Evolutionary conservation across 2,797 vertebrate species (phyloP).

Genomic region (Megalops cyprinoides): DNA sequence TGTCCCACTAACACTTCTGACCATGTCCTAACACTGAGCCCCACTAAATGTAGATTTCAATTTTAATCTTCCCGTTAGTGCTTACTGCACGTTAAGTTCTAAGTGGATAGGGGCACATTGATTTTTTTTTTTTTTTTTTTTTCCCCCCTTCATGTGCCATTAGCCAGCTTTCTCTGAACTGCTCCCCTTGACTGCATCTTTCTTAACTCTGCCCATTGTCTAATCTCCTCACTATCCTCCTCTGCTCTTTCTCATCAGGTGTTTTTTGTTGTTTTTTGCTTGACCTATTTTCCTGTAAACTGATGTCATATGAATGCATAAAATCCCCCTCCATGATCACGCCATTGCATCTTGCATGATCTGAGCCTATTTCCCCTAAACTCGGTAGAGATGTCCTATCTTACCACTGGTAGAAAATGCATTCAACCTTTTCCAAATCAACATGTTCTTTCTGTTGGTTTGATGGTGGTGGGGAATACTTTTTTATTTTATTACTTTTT

Average conservation of each 20-base stretch:
- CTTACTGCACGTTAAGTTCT: not conserved
- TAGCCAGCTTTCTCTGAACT: not conserved
- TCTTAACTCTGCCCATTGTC: not conserved
- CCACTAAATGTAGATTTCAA: not conserved
- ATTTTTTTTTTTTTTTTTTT: not conserved
- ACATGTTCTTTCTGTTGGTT: slow-evolving; percentile 46
- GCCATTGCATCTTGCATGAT: slow-evolving; percentile 26
- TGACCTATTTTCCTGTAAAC: not conserved
- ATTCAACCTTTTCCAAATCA: slow-evolving; percentile 38
- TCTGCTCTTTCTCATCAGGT: slow-evolving; percentile 22
- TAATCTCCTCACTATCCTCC: not conserved
- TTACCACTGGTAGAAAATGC: slow-evolving; percentile 17
- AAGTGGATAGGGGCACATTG: not conserved
- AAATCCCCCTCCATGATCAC: slow-evolving; percentile 54
- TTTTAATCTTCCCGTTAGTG: not conserved
- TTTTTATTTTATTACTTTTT: slow-evolving; percentile 37
- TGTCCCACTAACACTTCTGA: slow-evolving; percentile 46
- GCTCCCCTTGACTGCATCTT: slow-evolving; percentile 9
- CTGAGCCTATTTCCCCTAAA: slow-evolving; percentile 21
- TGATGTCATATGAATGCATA: slow-evolving; percentile 28
- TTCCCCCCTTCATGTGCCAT: not conserved
- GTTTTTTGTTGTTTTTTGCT: not conserved
- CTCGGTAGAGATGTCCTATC: slow-evolving; percentile 24
- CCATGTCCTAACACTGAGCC: not conserved
- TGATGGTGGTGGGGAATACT: slow-evolving; percentile 58